These are phyloP conservation scores for Bos taurus DNA, from an alignment of 2,113 vertebrate species.

Conservation along the genomic window ARS-UCD2.0 NC_037356.1:33284001-33284500, in stretches of 20 bases:
- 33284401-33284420: slow-evolving; percentile 15
- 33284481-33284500: not conserved
- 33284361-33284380: not conserved
- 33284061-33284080: not conserved
- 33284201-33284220: not conserved
- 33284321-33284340: not conserved
- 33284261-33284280: not conserved
- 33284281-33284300: not conserved
- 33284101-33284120: not conserved
- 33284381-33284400: not conserved
- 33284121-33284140: not conserved
- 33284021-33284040: not conserved
- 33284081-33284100: not conserved
- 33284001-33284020: slow-evolving; percentile 60
- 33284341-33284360: not conserved
- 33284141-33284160: not conserved
- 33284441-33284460: not conserved
- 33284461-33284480: not conserved
- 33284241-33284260: not conserved
- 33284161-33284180: slow-evolving; percentile 50
- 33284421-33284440: slow-evolving; percentile 25
- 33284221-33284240: not conserved
- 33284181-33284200: slow-evolving; percentile 52
- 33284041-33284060: not conserved
- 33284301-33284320: not conserved